These are phyloP conservation scores for Akabosia matsudoensis DNA, from an alignment of 1,140 invertebrate genomes.

Conservation along the genomic window DNA sequence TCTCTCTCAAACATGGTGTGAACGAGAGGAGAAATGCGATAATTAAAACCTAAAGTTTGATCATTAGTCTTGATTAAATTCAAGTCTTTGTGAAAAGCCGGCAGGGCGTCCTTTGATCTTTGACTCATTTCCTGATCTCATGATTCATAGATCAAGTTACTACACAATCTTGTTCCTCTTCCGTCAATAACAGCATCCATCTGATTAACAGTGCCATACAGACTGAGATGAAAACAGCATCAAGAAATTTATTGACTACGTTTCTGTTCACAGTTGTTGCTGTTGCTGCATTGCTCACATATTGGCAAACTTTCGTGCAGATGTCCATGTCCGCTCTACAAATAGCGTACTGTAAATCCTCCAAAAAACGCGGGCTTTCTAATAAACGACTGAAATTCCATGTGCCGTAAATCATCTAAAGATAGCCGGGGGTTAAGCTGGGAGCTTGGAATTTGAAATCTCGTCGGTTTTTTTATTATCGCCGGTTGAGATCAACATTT, in stretches of 20 bases:
- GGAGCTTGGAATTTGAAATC: neutral
- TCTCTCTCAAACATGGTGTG: too few relatives aligned
- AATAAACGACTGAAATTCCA: neutral
- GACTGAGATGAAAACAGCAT: too few relatives aligned
- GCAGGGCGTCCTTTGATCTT: constrained; percentile 41
- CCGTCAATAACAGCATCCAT: constrained; percentile 1
- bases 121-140: constrained; percentile 43
- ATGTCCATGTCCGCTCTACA: too few relatives aligned
- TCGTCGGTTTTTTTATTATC: neutral
- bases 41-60: constrained; percentile 48
- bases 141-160: constrained; percentile 44
- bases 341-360: neutral
- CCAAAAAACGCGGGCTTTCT: neutral
- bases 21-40: constrained; percentile 34
- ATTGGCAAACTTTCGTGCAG: too few relatives aligned
- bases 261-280: constrained; percentile 5
- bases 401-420: too few relatives aligned
- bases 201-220: too few relatives aligned
- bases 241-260: too few relatives aligned
- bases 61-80: constrained; percentile 48
- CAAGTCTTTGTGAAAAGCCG: constrained; percentile 29
- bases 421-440: too few relatives aligned
- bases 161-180: neutral
- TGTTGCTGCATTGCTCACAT: neutral
- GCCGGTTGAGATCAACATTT: too few relatives aligned